These are phyloP conservation scores for Hipposideros armiger DNA, from an alignment of 2,113 vertebrate species.

Conservation along the genomic window DNA sequence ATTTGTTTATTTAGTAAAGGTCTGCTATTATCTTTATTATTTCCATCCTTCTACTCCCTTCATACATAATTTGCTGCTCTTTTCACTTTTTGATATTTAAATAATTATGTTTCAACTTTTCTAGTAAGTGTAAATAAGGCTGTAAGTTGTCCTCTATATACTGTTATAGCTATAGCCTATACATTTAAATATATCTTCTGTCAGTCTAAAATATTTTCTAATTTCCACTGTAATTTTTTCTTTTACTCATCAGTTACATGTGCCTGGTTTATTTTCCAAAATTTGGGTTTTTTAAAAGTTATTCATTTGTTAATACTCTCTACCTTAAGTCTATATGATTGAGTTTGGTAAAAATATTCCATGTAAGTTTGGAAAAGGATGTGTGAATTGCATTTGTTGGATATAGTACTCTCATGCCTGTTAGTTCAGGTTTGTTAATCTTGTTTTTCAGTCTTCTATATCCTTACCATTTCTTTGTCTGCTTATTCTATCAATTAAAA, in stretches of 20 bases:
- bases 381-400: not conserved
- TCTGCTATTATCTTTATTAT: slow-evolving; percentile 17
- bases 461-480: not conserved
- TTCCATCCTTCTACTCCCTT: not conserved
- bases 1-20: not conserved
- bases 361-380: not conserved
- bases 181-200: not conserved
- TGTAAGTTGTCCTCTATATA: not conserved
- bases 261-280: not conserved
- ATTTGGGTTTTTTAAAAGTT: not conserved
- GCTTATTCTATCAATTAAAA: not conserved
- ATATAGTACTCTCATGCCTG: not conserved
- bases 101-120: not conserved
- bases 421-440: not conserved
- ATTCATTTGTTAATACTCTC: not conserved
- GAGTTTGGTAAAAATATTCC: not conserved
- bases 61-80: not conserved
- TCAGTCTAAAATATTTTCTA: not conserved
- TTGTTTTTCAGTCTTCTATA: not conserved
- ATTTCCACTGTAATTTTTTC: not conserved
- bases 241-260: not conserved
- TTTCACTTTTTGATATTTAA: slow-evolving; percentile 34
- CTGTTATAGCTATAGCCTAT: not conserved
- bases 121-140: not conserved
- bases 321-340: not conserved